phyloP scores from a whole-genome alignment of 2,888 invertebrate species.

The Alentia gelatinosa region DNA sequence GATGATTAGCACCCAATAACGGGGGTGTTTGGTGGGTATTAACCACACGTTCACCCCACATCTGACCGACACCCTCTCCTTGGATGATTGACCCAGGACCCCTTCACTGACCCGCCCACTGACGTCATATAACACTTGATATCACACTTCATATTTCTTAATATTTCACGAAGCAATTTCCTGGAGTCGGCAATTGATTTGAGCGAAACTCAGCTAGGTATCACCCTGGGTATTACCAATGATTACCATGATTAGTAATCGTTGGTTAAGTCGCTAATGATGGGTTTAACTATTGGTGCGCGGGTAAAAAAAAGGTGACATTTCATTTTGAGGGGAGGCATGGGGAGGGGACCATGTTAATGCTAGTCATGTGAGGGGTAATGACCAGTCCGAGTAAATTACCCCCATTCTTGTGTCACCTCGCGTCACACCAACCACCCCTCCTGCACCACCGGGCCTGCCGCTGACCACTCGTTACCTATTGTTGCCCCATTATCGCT shows the following conservation, averaged over 20 bases:
- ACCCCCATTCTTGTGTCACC: slow-evolving; percentile 49
- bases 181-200: background rate
- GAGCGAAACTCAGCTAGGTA: background rate
- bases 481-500: slow-evolving; percentile 50
- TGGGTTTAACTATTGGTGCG: background rate
- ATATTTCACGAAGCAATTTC: background rate
- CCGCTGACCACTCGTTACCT: slow-evolving; percentile 46
- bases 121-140: background rate
- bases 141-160: background rate
- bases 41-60: background rate
- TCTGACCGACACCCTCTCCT: background rate
- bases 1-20: background rate
- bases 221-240: background rate
- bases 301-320: background rate
- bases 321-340: background rate
- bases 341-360: background rate
- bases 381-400: slow-evolving; percentile 27
- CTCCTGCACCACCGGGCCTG: background rate
- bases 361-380: slow-evolving; percentile 32
- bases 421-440: slow-evolving; percentile 29
- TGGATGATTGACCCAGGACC: background rate
- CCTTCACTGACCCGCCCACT: slow-evolving; percentile 12
- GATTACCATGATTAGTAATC: background rate
- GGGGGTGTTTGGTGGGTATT: background rate
- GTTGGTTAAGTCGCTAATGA: background rate